These are phyloP conservation scores for Todus mexicanus DNA, from an alignment of 2,797 vertebrate genomes.

Conservation along the genomic window DNA sequence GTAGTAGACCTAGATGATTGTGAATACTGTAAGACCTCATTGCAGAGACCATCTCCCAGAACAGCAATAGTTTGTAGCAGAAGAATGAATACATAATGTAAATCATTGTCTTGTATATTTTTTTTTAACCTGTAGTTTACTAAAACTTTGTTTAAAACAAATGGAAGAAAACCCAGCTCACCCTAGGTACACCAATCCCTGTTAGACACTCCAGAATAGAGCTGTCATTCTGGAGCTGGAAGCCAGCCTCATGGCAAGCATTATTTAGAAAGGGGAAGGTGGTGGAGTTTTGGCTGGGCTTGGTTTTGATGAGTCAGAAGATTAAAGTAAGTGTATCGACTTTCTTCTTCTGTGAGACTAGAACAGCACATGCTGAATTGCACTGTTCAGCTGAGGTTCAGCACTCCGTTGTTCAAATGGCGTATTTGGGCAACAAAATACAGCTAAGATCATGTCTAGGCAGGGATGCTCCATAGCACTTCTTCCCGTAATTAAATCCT, in stretches of 20 bases:
- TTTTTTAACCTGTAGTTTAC: neutral
- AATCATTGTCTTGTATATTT: neutral
- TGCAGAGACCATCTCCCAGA: neutral
- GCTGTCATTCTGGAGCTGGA: neutral
- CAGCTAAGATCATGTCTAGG: neutral
- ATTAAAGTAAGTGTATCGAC: neutral
- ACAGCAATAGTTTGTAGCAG: constrained; percentile 5
- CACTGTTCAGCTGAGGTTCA: neutral
- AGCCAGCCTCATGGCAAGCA: neutral
- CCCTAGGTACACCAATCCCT: neutral
- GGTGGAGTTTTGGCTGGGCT: neutral
- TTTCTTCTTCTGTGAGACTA: neutral
- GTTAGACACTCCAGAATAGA: neutral
- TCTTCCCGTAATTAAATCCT: neutral
- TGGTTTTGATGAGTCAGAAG: neutral
- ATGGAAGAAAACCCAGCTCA: neutral
- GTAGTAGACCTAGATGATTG: neutral
- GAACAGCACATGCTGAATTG: neutral
- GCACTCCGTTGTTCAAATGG: neutral
- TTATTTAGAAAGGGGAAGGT: neutral
- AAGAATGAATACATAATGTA: neutral
- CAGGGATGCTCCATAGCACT: neutral
- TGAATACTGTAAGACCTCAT: neutral
- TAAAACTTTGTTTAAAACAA: neutral
- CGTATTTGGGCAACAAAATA: neutral